Conservation (phyloP, 2,797 vertebrate genomes). For the Acomys russatus region DNA sequence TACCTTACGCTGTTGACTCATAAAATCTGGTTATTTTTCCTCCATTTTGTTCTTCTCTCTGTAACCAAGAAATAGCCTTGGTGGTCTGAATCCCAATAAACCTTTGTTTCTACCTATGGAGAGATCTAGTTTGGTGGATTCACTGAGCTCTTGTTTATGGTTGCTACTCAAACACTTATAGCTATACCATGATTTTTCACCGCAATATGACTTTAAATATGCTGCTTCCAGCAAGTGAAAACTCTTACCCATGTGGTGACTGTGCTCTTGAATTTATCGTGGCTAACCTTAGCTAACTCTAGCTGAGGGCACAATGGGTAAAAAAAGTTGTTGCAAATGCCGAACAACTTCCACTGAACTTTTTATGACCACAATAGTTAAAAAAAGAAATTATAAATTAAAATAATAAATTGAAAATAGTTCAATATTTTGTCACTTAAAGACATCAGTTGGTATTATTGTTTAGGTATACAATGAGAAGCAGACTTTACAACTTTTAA, state of each 20-base stretch:
- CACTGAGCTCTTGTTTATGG: not conserved
- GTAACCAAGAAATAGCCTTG: not conserved
- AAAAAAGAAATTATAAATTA: conserved; percentile 5
- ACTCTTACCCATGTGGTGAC: not conserved
- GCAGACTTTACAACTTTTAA: conserved; percentile 6
- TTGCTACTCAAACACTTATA: not conserved
- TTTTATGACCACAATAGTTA: not conserved
- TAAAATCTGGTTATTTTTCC: no score
- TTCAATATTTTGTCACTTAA: not conserved
- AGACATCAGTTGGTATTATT: not conserved
- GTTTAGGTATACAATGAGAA: not conserved
- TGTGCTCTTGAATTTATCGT: not conserved
- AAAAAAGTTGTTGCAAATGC: not conserved
- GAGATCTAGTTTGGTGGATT: not conserved
- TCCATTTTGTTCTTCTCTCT: not conserved
- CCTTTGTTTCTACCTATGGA: not conserved
- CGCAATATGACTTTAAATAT: not conserved
- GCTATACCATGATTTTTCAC: not conserved
- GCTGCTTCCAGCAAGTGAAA: not conserved
- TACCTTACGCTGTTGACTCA: no score
- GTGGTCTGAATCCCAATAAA: not conserved
- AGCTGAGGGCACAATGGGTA: not conserved
- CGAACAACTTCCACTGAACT: not conserved
- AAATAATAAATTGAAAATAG: not conserved
- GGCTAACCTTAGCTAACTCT: not conserved